These are phyloP conservation scores for Neogobius melanostomus DNA, from an alignment of 2,113 vertebrate genomes.

Conservation along the genomic window DNA sequence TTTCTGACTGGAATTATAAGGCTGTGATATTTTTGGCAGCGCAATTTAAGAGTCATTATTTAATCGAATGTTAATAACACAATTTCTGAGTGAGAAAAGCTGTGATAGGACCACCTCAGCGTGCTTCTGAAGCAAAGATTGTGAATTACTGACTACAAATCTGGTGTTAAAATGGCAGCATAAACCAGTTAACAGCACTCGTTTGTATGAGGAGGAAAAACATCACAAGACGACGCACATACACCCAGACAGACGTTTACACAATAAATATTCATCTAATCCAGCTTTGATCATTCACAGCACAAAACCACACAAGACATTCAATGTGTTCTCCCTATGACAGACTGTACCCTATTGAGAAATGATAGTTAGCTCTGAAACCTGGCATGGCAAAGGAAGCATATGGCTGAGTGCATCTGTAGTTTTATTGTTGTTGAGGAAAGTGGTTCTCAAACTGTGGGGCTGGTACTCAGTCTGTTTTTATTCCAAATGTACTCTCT, in stretches of 20 bases:
- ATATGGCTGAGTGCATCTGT: background rate
- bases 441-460: background rate
- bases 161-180: conserved; percentile 18
- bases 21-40: conserved; percentile 54
- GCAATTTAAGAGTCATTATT: conserved; percentile 53
- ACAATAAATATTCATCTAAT: conserved; percentile 29
- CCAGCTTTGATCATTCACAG: conserved; percentile 28
- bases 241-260: conserved; percentile 1
- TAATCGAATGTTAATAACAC: conserved; percentile 31
- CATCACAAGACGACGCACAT: conserved; percentile 12
- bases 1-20: conserved; percentile 50
- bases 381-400: conserved; percentile 9
- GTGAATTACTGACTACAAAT: conserved; percentile 5
- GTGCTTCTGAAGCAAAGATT: conserved; percentile 7
- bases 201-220: conserved; percentile 16
- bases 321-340: conserved; percentile 9
- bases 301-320: background rate
- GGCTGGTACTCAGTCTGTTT: background rate
- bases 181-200: conserved; percentile 14
- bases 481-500: background rate
- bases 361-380: conserved; percentile 23
- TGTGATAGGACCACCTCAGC: conserved; percentile 4
- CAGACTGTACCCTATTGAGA: conserved; percentile 15
- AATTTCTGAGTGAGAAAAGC: conserved; percentile 9
- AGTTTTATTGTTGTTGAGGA: background rate